phyloP scores from a whole-genome alignment of 2,113 vertebrate species.

The Copsychus sechellarum region DNA sequence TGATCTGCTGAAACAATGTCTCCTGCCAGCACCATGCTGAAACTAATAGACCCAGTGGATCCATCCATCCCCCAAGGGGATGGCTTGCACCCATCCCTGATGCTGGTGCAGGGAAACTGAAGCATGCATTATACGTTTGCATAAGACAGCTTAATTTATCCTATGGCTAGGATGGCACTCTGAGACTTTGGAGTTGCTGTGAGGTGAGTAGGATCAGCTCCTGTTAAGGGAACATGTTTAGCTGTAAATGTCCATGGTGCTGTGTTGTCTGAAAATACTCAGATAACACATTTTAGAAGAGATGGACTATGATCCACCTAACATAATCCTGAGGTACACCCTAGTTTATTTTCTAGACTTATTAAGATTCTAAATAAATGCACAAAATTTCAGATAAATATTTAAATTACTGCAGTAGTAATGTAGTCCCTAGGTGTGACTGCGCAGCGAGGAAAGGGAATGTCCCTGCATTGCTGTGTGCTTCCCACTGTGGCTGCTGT shows the following conservation, averaged over 20 bases:
- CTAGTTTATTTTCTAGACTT: not conserved
- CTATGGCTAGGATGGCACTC: not conserved
- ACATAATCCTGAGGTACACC: not conserved
- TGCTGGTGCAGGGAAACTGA: accelerated
- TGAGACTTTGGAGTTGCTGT: not conserved
- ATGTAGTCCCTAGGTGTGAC: not conserved
- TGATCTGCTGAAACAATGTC: not conserved
- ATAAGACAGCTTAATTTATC: not conserved
- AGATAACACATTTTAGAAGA: not conserved
- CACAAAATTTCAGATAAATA: not conserved
- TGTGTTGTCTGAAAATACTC: not conserved
- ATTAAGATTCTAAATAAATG: not conserved
- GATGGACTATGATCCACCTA: not conserved
- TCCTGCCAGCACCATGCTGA: not conserved
- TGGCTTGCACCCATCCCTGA: not conserved
- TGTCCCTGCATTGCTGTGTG: not conserved
- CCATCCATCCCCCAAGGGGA: not conserved
- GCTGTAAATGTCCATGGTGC: not conserved
- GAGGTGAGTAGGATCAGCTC: not conserved
- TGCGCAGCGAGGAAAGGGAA: not conserved
- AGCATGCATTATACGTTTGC: not conserved
- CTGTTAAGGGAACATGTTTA: not conserved
- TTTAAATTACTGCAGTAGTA: not conserved
- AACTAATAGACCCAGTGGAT: not conserved
- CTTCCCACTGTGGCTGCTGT: not conserved